Evolutionary conservation across 2,888 invertebrate species (phyloP).

Genomic region (Nomada ferruginata): DNA sequence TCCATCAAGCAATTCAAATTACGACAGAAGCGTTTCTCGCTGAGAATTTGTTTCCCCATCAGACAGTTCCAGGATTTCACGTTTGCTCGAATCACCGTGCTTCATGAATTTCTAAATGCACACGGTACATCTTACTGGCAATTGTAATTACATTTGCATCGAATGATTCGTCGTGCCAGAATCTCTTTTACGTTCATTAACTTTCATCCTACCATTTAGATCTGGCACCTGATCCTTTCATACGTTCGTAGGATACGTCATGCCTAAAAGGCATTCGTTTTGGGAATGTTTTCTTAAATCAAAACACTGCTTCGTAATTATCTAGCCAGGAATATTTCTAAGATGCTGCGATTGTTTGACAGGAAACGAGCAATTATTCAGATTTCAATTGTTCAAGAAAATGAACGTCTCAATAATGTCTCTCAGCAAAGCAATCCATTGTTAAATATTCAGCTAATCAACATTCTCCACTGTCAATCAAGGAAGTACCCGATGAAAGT

Average conservation of each 20-base stretch:
- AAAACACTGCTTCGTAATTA: no score
- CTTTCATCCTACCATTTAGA: no score
- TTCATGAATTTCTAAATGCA: not conserved
- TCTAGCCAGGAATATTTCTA: no score
- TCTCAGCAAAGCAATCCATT: not conserved
- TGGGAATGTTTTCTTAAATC: no score
- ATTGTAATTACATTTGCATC: not conserved
- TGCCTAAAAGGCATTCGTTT: no score
- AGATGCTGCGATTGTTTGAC: no score
- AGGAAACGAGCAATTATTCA: no score
- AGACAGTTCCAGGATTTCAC: not conserved
- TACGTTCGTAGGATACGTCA: no score
- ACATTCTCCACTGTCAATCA: not conserved
- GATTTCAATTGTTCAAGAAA: not conserved
- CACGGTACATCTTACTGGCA: no score
- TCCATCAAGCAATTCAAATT: constrained; percentile 55
- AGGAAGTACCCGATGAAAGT: not conserved
- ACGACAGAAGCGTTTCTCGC: constrained; percentile 35
- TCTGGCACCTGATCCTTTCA: no score
- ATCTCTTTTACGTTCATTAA: no score
- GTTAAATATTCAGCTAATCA: not conserved
- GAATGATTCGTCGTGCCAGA: no score
- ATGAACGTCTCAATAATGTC: not conserved
- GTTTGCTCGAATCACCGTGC: not conserved
- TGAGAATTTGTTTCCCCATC: constrained; percentile 5